A percentile compares a stretch with the other conserved stretches of the same genome.
These are phyloP conservation scores for Stegastes partitus DNA, from an alignment of 2,113 vertebrate genomes.

Conservation along the genomic window DNA sequence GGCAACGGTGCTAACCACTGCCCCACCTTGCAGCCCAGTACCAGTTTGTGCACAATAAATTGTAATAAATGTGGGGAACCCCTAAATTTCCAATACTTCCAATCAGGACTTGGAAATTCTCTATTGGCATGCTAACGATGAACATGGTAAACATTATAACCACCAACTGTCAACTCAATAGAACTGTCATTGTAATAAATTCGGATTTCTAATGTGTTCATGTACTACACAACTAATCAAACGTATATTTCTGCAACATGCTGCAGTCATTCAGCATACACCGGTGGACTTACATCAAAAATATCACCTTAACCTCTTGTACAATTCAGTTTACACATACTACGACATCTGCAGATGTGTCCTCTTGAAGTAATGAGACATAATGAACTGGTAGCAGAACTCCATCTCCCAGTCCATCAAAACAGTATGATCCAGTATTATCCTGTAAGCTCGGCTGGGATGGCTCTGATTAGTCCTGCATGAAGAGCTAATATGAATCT, in stretches of 20 bases:
- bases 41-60: no score
- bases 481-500: conserved; percentile 72
- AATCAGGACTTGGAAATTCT: no score
- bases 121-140: no score
- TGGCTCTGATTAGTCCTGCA: conserved; percentile 73
- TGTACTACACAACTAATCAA: no score
- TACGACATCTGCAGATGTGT: not conserved
- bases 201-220: no score
- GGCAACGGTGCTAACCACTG: no score
- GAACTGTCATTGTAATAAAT: no score
- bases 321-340: conserved; percentile 11
- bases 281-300: not conserved
- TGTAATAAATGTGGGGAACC: no score
- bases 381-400: conserved; percentile 54
- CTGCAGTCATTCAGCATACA: not conserved
- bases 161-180: no score
- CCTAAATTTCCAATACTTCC: no score
- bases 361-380: conserved; percentile 56
- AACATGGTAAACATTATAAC: no score
- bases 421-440: conserved; percentile 69
- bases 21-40: no score
- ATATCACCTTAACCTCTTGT: not conserved
- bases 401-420: conserved; percentile 69
- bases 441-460: conserved; percentile 59
- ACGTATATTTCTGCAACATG: not conserved